Evolutionary conservation across 1,140 invertebrate species (phyloP).

Genomic region (Aphelinus atriplicis): DNA sequence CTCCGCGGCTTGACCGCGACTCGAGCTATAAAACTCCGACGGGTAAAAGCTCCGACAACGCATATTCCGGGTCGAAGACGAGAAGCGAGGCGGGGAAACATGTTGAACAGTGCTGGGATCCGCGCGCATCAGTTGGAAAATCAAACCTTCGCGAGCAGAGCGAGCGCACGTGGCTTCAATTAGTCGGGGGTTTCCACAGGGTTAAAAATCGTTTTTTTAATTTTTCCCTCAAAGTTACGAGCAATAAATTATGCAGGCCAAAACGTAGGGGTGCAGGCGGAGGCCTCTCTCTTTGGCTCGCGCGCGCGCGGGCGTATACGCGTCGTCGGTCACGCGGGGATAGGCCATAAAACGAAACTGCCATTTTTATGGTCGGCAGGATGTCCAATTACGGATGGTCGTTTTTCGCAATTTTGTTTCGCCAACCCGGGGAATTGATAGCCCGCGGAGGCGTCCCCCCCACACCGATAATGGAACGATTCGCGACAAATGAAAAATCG

Average conservation of each 20-base stretch:
- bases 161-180: neutral
- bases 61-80: too few species aligned
- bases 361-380: slow-evolving; percentile 45
- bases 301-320: neutral
- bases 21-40: slow-evolving; percentile 5
- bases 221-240: slow-evolving; percentile 13
- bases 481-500: slow-evolving; percentile 28
- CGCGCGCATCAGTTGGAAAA: too few species aligned
- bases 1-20: neutral
- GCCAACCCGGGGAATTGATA: slow-evolving; percentile 18
- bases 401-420: slow-evolving; percentile 46
- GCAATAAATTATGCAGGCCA: slow-evolving; percentile 19
- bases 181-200: neutral
- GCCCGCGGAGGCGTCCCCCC: slow-evolving; percentile 1
- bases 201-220: slow-evolving; percentile 9
- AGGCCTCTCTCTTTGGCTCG: neutral
- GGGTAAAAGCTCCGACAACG: neutral
- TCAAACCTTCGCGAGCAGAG: neutral
- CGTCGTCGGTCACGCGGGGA: slow-evolving; percentile 36
- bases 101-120: too few species aligned
- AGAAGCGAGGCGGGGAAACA: too few species aligned
- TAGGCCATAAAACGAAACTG: slow-evolving; percentile 47
- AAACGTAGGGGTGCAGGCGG: neutral
- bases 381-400: slow-evolving; percentile 46
- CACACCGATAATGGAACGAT: slow-evolving; percentile 23